phyloP scores from a whole-genome alignment of 2,888 invertebrate species.

The Teleiodes luculella region DNA sequence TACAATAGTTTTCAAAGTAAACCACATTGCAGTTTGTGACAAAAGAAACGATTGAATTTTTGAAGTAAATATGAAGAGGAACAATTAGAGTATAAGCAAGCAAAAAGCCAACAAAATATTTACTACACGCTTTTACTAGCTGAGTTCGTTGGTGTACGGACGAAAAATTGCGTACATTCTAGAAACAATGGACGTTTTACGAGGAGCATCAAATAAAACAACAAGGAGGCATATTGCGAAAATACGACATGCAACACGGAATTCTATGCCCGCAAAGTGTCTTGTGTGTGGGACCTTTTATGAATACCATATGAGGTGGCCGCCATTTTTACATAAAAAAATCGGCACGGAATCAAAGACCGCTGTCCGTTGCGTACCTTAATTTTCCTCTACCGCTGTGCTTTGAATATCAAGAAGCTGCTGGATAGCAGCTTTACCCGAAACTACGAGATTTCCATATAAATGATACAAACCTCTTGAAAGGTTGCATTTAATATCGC shows the following conservation, averaged over 20 bases:
- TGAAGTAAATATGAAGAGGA: no score
- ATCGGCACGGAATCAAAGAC: conserved; percentile 67
- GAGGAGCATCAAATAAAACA: background rate
- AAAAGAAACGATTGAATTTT: no score
- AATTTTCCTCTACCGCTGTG: conserved; percentile 62
- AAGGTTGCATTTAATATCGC: conserved; percentile 38
- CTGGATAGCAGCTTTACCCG: conserved; percentile 51
- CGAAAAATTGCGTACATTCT: background rate
- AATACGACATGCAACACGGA: conserved; percentile 38
- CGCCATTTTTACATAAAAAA: conserved; percentile 61
- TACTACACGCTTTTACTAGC: no score
- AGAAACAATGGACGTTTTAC: background rate
- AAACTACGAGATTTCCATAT: conserved; percentile 54
- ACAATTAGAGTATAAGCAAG: no score
- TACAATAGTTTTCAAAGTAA: no score
- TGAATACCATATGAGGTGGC: conserved; percentile 64
- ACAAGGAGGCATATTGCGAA: conserved; percentile 15
- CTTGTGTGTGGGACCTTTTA: conserved; percentile 47
- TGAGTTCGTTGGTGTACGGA: no score
- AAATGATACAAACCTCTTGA: conserved; percentile 34
- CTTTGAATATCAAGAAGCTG: conserved; percentile 62
- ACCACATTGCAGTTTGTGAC: no score
- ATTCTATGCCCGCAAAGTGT: conserved; percentile 43
- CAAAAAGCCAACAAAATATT: no score
- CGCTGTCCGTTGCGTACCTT: conserved; percentile 67